Evolutionary conservation across 2,113 vertebrate genomes (phyloP), one percentile per base, ranked within the genome.

Genomic region (Glaucomys volans): DNA sequence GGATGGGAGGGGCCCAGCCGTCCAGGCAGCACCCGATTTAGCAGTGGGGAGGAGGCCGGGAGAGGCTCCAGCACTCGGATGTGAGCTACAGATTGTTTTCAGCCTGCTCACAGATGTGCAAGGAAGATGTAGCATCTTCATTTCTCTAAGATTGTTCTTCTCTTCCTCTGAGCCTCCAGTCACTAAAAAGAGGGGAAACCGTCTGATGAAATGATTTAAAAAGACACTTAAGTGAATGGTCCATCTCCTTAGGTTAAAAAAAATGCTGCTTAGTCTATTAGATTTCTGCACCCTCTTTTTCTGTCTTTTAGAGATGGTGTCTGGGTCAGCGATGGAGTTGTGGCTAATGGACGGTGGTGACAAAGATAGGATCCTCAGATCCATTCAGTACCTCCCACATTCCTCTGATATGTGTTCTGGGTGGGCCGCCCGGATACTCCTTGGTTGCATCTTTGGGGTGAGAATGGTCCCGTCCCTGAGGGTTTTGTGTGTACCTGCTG

Each of bases 41-140:
- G 97, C 94, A 93, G 90, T 3, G 8, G 91, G 81, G 93, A 94
- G 97, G 95, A 96, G 93, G 96, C 59, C 3, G 2, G 86, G 79
- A 37, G 90, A 67, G 84, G 86, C 96, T 93, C 67, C 89, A n/a
- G 30, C 11, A 28, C 52, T 71, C 32, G 1, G 9, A 26, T 66
- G 79, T 95, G 59, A 87, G 79, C 59, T 95, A 95, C 82, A 72
- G 95, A 67, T 62, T 95, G 87, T 90, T 93, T 86, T 93, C 89
- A 96, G 89, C 89, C 97, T 82, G 40, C 75, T 94, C 95, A 95
- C 94, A 97, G 91, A 97, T 97, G 89, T 91, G 91, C 89, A 76
- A 88, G 88, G 90, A 87, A 74, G 59, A 86, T 2, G 18, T 20
- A 59, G 69, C 76, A 54, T 93, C 93, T 96, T 96, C 66, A 69